Conservation (phyloP, 2,888 invertebrate genomes). For the Dynastes hyllus region DNA sequence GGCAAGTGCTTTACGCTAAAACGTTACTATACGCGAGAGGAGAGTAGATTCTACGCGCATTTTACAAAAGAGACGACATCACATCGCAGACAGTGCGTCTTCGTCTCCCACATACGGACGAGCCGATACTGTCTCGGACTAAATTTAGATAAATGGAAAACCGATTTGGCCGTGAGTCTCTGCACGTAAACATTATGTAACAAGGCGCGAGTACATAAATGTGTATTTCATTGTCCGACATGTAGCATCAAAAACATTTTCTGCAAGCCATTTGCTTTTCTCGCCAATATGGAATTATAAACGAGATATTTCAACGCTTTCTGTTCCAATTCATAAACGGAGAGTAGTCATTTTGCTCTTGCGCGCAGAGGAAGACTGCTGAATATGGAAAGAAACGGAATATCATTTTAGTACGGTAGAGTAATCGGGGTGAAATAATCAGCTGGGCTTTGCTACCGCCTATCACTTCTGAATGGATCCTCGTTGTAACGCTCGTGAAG, state of each 20-base stretch:
- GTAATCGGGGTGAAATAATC: constrained; percentile 39
- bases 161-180: constrained; percentile 53
- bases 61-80: constrained; percentile 46
- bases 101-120: constrained; percentile 66
- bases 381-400: constrained; percentile 42
- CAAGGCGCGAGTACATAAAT: constrained; percentile 63
- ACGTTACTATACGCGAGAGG: constrained; percentile 41
- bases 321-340: neutral
- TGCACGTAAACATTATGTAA: constrained; percentile 65
- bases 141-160: constrained; percentile 56
- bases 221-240: constrained; percentile 55
- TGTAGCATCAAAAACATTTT: constrained; percentile 3
- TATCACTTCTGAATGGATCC: neutral
- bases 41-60: constrained; percentile 47
- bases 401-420: constrained; percentile 13
- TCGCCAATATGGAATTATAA: neutral
- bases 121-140: constrained; percentile 66
- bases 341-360: neutral
- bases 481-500: neutral
- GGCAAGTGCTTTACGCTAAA: constrained; percentile 44
- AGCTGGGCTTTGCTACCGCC: constrained; percentile 12
- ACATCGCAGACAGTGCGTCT: constrained; percentile 45
- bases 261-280: neutral
- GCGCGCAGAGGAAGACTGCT: constrained; percentile 7
- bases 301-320: neutral